Percentiles rank a stretch among this genome's conserved stretches.
Conservation (phyloP, 2,888 invertebrate species). For the Pachymerium ferrugineum region DNA sequence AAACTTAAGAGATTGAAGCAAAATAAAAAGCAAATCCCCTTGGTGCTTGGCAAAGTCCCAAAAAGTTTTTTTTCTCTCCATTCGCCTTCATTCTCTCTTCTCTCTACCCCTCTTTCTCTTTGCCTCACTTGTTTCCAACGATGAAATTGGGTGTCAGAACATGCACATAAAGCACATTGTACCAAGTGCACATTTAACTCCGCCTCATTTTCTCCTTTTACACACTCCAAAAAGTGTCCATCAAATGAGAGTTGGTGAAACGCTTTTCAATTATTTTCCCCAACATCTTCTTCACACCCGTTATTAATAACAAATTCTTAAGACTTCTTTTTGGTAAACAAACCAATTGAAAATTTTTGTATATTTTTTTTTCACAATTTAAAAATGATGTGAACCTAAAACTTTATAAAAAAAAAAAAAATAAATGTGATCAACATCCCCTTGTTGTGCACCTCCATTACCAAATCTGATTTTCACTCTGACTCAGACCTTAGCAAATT, state of each 20-base stretch:
- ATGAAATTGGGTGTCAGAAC: constrained; percentile 21
- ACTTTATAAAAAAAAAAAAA: background rate
- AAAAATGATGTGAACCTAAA: background rate
- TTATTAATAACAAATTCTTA: too few relatives aligned
- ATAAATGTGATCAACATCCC: background rate
- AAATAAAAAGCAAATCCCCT: constrained; percentile 20
- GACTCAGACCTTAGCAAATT: background rate
- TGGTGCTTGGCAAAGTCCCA: background rate
- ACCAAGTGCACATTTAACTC: constrained; percentile 15
- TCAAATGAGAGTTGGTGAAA: background rate
- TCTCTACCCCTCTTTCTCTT: background rate
- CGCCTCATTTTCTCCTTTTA: constrained; percentile 15
- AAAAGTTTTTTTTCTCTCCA: constrained; percentile 14
- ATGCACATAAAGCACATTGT: constrained; percentile 21
- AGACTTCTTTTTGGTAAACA: too few relatives aligned
- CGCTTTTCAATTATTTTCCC: background rate
- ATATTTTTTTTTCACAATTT: too few relatives aligned
- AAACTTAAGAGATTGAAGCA: constrained; percentile 4
- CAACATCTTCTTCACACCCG: background rate
- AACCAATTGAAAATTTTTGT: too few relatives aligned
- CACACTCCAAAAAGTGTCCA: constrained; percentile 15
- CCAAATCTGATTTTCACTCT: background rate
- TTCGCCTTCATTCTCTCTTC: too few relatives aligned
- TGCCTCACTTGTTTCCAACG: constrained; percentile 18
- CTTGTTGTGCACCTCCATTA: background rate